Base-by-base conservation (phyloP, 2,113 vertebrate species). In the Acrocephalus arundinaceus region DNA sequence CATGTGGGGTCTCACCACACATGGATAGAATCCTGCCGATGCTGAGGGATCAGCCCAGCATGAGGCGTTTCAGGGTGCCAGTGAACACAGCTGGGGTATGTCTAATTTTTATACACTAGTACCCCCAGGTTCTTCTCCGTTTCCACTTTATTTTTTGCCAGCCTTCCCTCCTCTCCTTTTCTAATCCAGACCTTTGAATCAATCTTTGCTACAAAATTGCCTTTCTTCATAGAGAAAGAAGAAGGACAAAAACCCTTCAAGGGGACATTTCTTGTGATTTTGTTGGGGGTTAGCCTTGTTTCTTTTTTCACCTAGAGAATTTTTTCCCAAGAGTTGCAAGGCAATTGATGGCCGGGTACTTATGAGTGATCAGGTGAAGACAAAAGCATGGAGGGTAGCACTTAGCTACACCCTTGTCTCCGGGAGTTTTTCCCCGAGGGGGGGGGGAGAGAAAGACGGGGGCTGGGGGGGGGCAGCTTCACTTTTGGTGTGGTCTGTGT, bases 1-100 rank as follows among this genome's bases (percentile, higher is more conserved):
- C 31, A 45, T 3, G 15, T 54, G 24, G 49, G 7, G 31, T 65
- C 31, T 54, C 31, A 43, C 37, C 19, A 28, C 15, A 45, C 6
- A 35, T 10, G 49, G 49, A 22, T 19, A 55, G 61, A 79, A 35
- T 45, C 61, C 27, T 67, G 51, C 51, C 41, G n/a, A 57, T 25
- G 41, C n/a, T 67, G 62, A 46, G 49, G 33, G 25, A 66, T 55
- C 37, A 57, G 41, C 63, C 41, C 41, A 57, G 27, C 16, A 67
- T 0, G 7, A 46, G 41, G 21, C 8, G 16, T 31, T 46, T 48
- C 62, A 48, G 22, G 21, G 51, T 48, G 41, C 41, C 77, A 80
- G 27, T 0, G 3, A 43, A 57, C 13, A 48, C 0, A 1, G 22
- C 43, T 37, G 21, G 61, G 23, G 14, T 21, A 13, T 45, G 39